Evolutionary conservation across 2,797 vertebrate species (phyloP).

Genomic region (Galago senegalensis): DNA sequence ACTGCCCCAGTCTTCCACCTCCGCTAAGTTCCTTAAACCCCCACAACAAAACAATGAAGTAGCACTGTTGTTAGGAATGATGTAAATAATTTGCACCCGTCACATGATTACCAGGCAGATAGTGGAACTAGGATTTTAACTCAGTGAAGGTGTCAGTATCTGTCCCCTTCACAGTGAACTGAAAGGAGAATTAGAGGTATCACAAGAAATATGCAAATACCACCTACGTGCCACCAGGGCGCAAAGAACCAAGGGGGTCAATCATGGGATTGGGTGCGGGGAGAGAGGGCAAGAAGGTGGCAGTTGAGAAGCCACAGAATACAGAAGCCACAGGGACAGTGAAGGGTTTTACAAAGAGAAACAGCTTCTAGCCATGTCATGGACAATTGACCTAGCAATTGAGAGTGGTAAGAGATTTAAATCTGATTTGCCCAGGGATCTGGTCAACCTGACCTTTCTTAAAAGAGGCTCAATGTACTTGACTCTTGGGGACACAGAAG

Average conservation of each 20-base stretch:
- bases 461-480: not conserved
- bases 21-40: not conserved
- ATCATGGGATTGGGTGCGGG: fast-evolving
- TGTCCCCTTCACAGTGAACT: not conserved
- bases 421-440: conserved; percentile 42
- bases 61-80: not conserved
- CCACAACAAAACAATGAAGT: not conserved
- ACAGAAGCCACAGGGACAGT: not conserved
- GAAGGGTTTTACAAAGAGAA: not conserved
- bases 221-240: not conserved
- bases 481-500: conserved; percentile 12
- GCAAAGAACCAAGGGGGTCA: not conserved
- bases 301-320: not conserved
- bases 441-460: conserved; percentile 76
- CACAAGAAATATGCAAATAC: not conserved
- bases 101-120: not conserved
- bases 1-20: not conserved
- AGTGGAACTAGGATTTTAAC: not conserved
- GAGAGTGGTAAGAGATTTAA: not conserved
- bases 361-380: not conserved
- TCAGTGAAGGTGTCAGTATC: not conserved
- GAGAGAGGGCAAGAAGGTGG: not conserved
- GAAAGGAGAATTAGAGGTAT: not conserved
- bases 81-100: not conserved
- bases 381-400: not conserved